Evolutionary conservation across 2,888 invertebrate genomes (phyloP).

Genomic region (Craniophora ligustri): DNA sequence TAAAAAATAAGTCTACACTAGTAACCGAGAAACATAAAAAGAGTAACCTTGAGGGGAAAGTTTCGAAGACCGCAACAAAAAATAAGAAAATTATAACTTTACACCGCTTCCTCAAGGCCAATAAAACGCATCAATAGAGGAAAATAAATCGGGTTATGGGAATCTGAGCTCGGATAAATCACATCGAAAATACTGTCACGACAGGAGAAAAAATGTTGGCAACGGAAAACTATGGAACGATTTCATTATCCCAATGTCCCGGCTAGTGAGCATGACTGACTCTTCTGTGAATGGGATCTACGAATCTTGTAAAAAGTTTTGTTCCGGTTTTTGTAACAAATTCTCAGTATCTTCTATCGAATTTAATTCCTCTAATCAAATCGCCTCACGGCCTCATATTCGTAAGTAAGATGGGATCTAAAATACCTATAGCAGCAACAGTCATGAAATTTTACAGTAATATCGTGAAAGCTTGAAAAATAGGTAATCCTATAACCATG

Average conservation of each 20-base stretch:
- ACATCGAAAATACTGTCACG: constrained; percentile 86
- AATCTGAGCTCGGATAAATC: constrained; percentile 81
- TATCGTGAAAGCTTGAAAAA: too few species aligned
- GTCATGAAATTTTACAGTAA: too few species aligned
- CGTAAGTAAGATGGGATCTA: neutral
- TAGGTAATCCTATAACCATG: neutral
- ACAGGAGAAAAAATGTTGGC: constrained; percentile 74
- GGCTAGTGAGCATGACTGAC: constrained; percentile 74
- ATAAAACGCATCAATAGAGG: constrained; percentile 68
- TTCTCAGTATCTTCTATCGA: constrained; percentile 34
- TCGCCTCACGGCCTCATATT: constrained; percentile 13
- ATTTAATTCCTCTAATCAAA: constrained; percentile 34
- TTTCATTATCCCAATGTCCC: constrained; percentile 77
- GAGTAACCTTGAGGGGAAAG: constrained; percentile 27
- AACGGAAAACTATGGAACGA: constrained; percentile 76
- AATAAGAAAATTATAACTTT: constrained; percentile 30
- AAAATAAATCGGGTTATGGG: constrained; percentile 83
- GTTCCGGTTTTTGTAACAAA: constrained; percentile 39
- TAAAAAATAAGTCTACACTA: too few species aligned
- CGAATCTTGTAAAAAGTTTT: constrained; percentile 51
- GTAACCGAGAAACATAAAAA: neutral
- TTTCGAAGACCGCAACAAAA: constrained; percentile 19
- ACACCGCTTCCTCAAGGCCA: constrained; percentile 54
- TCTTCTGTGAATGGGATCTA: constrained; percentile 59
- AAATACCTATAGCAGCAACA: too few species aligned